These are phyloP conservation scores for Threskiornis aethiopicus DNA, from an alignment of 2,797 vertebrate species.

Conservation along the genomic window DNA sequence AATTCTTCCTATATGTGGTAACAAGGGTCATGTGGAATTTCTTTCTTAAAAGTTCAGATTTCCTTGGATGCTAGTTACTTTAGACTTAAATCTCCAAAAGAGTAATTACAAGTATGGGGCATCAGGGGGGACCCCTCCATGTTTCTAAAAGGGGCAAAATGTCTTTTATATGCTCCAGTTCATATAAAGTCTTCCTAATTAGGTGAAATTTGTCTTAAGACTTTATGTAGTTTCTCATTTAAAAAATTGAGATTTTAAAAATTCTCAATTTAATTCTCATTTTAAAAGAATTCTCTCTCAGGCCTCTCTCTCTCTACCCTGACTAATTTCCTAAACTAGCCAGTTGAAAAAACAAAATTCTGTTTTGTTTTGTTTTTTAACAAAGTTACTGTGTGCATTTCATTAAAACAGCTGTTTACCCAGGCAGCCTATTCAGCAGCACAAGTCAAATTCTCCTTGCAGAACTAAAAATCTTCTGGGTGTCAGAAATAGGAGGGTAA, in stretches of 20 bases:
- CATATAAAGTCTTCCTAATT: background rate
- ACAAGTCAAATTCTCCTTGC: background rate
- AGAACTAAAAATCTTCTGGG: background rate
- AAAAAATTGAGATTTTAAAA: rapidly evolving
- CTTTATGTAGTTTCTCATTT: background rate
- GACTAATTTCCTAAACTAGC: background rate
- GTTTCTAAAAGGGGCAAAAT: background rate
- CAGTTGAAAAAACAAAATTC: background rate
- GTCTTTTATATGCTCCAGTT: background rate
- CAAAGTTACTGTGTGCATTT: background rate
- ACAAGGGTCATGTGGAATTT: background rate
- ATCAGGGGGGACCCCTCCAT: background rate
- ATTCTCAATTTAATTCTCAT: background rate
- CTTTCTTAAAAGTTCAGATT: background rate
- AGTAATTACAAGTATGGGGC: background rate
- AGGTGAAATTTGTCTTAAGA: background rate
- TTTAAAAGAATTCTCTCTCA: background rate
- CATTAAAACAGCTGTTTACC: background rate
- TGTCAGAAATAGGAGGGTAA: background rate
- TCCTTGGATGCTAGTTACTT: background rate
- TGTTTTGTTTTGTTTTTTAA: background rate
- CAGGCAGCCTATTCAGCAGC: background rate
- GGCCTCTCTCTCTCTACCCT: background rate
- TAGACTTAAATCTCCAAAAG: background rate
- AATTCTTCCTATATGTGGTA: background rate